Base-by-base conservation (phyloP, 2,113 vertebrate species). In the Notothenia rossii region DNA sequence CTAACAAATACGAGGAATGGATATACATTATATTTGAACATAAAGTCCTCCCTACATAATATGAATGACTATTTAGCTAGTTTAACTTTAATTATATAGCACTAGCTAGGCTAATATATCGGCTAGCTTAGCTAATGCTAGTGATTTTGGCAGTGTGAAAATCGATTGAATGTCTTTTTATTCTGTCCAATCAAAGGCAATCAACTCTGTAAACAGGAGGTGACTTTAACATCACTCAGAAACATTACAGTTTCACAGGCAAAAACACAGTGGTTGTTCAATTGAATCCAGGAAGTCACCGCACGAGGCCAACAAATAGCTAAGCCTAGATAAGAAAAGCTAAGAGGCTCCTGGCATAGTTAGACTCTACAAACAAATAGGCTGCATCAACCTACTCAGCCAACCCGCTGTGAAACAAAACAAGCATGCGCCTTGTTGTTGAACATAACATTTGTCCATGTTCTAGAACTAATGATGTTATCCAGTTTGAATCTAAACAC, bases 401-500 rank as follows among this genome's bases (percentile, higher is more conserved):
- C 25, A 5, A 11, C 10, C 14, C 45, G 10, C 1, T 0, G 22
- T 22, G 48, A 64, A 8, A 65, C 25, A 22, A 48, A 48, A 14
- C 12, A 13, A 48, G 13, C 2, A 3, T 22, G 15, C 55, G 29
- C n/a, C 3, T 0, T 62, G 7, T 18, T 71, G 15, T 43, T 22
- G 69, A 58, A 51, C 20, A 22, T 17, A 3, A 3, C 33, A 8
- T 12, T 18, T 3, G 3, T 18, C 14, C 55, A 58, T 65, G 33
- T 85, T 88, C 60, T 50, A 54, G 55, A 80, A 56, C 18, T 51
- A 2, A 10, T 14, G 22, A 15, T 12, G 10, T 5, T 0, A 10
- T 55, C 7, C 8, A 20, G 4, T 89, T 89, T 75, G 40, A 84
- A 89, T 60, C 11, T 1, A 84, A 80, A 85, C 72, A 77, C 50